A percentile compares a stretch with the other conserved stretches of the same genome.
Evolutionary conservation across 2,797 vertebrate genomes (phyloP).

Genomic region (Gymnothorax javanicus): DNA sequence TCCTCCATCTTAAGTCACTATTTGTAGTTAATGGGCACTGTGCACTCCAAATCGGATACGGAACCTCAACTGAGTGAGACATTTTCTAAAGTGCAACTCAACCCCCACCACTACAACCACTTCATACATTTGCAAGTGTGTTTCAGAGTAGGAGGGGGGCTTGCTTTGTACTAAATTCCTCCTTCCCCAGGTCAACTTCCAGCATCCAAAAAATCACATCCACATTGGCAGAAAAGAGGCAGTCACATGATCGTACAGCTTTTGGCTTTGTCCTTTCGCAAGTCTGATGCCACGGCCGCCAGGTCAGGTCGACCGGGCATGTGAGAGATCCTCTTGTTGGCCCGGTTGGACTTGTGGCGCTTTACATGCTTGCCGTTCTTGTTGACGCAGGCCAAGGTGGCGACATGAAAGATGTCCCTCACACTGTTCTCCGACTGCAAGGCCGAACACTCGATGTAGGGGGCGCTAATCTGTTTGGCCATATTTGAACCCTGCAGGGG

Average conservation of each 20-base stretch:
- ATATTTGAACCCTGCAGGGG: conserved; percentile 78
- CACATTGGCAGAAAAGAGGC: not conserved
- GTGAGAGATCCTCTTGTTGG: conserved; percentile 83
- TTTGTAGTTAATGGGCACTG: conserved; percentile 30
- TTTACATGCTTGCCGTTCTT: conserved; percentile 85
- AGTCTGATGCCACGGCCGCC: conserved; percentile 77
- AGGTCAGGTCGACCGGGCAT: conserved; percentile 80
- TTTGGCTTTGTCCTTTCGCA: conserved; percentile 86
- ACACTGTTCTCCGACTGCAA: conserved; percentile 88
- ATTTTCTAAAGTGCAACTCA: conserved; percentile 58
- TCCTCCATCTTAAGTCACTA: conserved; percentile 23
- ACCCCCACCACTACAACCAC: conserved; percentile 49
- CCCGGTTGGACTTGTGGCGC: conserved; percentile 81
- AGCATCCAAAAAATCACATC: conserved; percentile 5
- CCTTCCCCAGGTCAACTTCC: conserved; percentile 38
- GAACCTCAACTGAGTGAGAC: conserved; percentile 43
- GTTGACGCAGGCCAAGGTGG: conserved; percentile 86
- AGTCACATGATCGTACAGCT: conserved; percentile 86
- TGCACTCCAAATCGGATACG: conserved; percentile 33
- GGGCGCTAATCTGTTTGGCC: conserved; percentile 86
- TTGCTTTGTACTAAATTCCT: conserved; percentile 60
- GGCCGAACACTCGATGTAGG: conserved; percentile 88
- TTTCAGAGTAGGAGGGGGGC: conserved; percentile 34
- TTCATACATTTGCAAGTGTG: not conserved
- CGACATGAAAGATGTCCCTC: conserved; percentile 89